phyloP scores from a whole-genome alignment of 1,140 invertebrate species.

The Drosophila cardini region DNA sequence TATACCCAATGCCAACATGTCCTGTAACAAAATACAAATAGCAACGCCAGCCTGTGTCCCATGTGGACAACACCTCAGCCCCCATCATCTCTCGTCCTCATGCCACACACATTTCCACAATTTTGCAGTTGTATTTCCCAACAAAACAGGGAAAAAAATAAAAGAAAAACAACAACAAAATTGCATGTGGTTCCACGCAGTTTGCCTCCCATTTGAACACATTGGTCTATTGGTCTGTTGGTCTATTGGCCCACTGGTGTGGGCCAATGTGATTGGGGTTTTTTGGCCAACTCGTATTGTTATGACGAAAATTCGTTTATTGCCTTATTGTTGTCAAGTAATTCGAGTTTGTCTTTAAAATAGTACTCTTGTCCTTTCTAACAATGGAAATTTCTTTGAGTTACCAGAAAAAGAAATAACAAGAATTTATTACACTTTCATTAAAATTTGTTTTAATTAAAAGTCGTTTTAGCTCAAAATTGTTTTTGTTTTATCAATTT shows the following conservation, averaged over 20 bases:
- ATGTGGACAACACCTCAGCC: conserved; percentile 59
- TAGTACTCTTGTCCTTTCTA: neutral
- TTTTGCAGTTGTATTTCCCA: conserved; percentile 1
- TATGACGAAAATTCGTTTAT: conserved; percentile 72
- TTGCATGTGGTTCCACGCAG: conserved; percentile 69
- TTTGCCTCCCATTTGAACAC: conserved; percentile 35
- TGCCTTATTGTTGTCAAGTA: conserved; percentile 63
- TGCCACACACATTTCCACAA: conserved; percentile 14
- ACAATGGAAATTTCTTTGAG: neutral
- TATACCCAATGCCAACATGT: conserved; percentile 64
- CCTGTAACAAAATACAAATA: conserved; percentile 74
- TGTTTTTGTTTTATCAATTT: no score
- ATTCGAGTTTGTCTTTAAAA: conserved; percentile 66
- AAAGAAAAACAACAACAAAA: conserved; percentile 38
- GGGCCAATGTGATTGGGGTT: conserved; percentile 16
- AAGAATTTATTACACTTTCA: neutral
- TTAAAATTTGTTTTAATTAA: neutral
- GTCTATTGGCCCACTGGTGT: neutral
- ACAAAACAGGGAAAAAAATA: no score
- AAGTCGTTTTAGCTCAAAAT: neutral
- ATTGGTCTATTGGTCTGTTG: neutral
- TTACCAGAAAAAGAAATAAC: neutral
- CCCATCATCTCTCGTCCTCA: neutral
- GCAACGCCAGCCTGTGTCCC: conserved; percentile 36
- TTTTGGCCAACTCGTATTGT: conserved; percentile 48